Evolutionary conservation across 2,113 vertebrate genomes (phyloP), one percentile per base, ranked within the genome.

Genomic region (Stegastes partitus): DNA sequence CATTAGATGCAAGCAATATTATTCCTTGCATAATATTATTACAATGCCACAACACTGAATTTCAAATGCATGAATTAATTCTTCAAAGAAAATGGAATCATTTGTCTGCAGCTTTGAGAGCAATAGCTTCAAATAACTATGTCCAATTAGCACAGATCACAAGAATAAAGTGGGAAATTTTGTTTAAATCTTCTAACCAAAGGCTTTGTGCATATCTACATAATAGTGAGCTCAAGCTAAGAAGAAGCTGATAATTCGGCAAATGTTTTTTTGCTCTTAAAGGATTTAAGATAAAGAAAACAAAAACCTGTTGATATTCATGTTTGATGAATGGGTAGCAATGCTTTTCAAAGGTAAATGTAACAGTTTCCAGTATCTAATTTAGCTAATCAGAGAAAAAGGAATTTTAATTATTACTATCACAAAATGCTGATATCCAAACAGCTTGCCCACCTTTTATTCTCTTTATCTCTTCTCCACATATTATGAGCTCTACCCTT

Each of bases 101-200:
- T 63, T 72, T 50, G 53, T 54, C 56, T 64, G 50, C 10, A 3
- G 37, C 62, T 58, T 47, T 55, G 37, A 51, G 50, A 70, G 56
- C 11, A 49, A 70, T 37, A 39, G 25, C 58, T 55, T 72, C 42
- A 68, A 54, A 50, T 64, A 59, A 61, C 64, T 70, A 39, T 53
- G 50, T 47, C 68, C 53, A 86, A 72, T 86, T 77, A 74, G 22
- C 50, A 66, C 23, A 74, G 21, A 77, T 83, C 73, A 68, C 31
- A 53, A 69, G 59, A 84, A 74, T 50, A 78, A 74, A 81, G 47
- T 66, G 25, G 9, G 12, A 73, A 76, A 74, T 75, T 34, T 22
- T 28, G 57, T 61, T 54, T 61, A 45, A 66, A 74, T 78, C 45
- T 61, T 69, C 39, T 42, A 63, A 67, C 70, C 44, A 25, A 50